Base-by-base conservation (phyloP, 2,113 vertebrate species). In the Stigmatopora argus region DNA sequence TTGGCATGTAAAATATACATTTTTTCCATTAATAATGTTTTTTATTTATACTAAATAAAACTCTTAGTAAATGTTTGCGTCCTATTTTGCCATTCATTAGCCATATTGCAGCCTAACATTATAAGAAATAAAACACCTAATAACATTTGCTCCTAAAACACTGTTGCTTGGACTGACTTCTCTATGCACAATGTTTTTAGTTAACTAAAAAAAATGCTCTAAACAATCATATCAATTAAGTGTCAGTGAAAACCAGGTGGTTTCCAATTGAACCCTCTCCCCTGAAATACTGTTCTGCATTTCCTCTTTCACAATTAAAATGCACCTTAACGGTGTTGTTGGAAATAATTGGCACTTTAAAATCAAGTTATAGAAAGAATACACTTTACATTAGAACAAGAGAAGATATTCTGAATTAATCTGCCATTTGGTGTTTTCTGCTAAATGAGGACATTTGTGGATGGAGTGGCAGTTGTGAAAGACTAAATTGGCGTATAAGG, bases 1-100 rank as follows among this genome's bases (percentile, higher is more conserved):
- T 98, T 90, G 92, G 93, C 95, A 95, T 97, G 94, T 96, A 97
- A 92, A 92, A 92, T 92, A 91, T 92, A 92, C 85, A 90, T 85
- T 92, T 85, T 87, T 48, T 59, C 34, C 18, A 23, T 61, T 61
- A 66, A 93, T 86, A 94, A 95, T 91, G 92, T 89, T 87, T 91
- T 86, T 87, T 88, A 89, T 93, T 91, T 94, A 92, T 94, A 87
- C 92, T 96, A 96, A 95, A 96, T 94, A 93, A 96, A 95, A 84
- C 0, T 66, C 82, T 92, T 52, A 92, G 38, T 90, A 86, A 86
- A 92, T 85, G 82, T 87, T 83, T 91, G 92, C 89, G 88, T 94
- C 87, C 91, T 94, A 89, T 90, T 79, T 56, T 85, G 89, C 90
- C 93, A 93, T 92, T 93, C 87, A 86, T 73, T 92, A 94, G 92